Evolutionary conservation across 2,888 invertebrate species (phyloP).

Genomic region (Agrenia bidenticulata): DNA sequence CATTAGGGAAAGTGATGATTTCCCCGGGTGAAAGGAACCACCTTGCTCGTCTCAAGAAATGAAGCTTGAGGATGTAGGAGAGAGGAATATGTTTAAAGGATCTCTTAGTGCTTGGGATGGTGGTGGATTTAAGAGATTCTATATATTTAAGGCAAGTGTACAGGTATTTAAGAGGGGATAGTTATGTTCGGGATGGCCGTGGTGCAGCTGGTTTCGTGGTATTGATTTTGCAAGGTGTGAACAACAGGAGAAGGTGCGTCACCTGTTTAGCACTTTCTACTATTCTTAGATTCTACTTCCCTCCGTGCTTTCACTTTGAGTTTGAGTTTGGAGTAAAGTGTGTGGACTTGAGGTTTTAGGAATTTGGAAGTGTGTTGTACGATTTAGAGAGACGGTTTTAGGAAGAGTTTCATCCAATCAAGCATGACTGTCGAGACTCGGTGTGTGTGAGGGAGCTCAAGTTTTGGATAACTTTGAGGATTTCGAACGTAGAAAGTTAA

Average conservation of each 20-base stretch:
- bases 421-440: neutral
- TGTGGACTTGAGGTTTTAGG: too few species aligned
- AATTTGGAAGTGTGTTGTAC: neutral
- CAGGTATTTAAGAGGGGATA: constrained; percentile 8
- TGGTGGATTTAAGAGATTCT: too few species aligned
- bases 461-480: neutral
- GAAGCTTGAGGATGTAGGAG: too few species aligned
- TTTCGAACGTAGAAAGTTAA: too few species aligned
- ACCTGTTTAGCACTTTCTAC: constrained; percentile 48
- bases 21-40: constrained; percentile 8
- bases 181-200: neutral
- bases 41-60: neutral
- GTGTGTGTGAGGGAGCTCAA: neutral
- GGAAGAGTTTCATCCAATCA: constrained; percentile 3
- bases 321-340: too few species aligned
- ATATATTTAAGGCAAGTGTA: too few species aligned
- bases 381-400: too few species aligned
- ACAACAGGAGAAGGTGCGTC: constrained; percentile 45
- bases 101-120: too few species aligned
- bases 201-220: constrained; percentile 15
- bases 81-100: too few species aligned
- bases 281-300: neutral
- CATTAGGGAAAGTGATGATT: constrained; percentile 13
- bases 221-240: constrained; percentile 48
- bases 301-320: too few species aligned